phyloP scores from a whole-genome alignment of 2,113 vertebrate species.

The Agapornis roseicollis region DNA sequence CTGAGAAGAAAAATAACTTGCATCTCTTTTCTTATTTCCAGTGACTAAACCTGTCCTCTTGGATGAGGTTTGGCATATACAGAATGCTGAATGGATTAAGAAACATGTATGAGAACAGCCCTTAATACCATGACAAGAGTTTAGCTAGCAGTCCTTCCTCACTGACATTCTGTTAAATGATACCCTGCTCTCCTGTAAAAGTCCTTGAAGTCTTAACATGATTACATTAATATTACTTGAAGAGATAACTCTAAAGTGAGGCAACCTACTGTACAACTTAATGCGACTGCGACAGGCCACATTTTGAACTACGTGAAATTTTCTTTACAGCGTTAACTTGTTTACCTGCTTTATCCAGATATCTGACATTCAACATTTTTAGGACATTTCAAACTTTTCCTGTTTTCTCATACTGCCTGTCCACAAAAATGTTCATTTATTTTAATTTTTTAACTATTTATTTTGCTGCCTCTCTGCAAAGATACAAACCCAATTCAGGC shows the following conservation, averaged over 20 bases:
- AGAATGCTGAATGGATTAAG: not conserved
- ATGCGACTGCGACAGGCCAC: too few species aligned
- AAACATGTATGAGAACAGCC: not conserved
- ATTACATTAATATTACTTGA: not conserved
- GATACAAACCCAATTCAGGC: not conserved
- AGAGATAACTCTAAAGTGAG: not conserved
- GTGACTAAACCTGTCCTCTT: not conserved
- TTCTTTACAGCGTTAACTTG: not conserved
- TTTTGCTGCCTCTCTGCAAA: not conserved
- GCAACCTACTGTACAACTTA: not conserved
- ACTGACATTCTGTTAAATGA: fast-evolving
- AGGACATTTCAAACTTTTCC: not conserved
- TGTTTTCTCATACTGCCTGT: not conserved
- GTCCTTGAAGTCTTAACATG: fast-evolving
- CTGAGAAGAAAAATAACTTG: not conserved
- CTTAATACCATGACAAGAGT: not conserved
- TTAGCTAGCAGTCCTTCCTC: not conserved
- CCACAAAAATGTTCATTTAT: too few species aligned
- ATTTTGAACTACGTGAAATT: not conserved
- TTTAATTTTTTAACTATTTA: too few species aligned
- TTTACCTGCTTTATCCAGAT: not conserved
- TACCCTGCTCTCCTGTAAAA: not conserved
- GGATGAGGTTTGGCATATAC: not conserved
- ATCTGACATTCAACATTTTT: not conserved
- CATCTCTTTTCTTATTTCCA: not conserved